phyloP scores from a whole-genome alignment of 2,888 invertebrate genomes.

The Octodonta nipae region DNA sequence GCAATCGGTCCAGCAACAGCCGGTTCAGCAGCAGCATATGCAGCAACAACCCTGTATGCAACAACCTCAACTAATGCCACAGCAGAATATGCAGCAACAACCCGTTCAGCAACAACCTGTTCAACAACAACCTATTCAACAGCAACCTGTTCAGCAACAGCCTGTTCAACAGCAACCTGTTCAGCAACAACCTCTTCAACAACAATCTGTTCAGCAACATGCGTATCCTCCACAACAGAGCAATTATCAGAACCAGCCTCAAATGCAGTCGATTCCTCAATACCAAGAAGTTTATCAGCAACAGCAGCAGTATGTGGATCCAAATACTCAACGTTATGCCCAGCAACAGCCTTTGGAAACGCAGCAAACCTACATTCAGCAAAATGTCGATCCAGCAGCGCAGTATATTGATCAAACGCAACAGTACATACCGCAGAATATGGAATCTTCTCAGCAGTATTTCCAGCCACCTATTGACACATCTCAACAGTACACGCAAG shows the following conservation, averaged over 20 bases:
- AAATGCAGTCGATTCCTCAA: constrained; percentile 11
- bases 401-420: constrained; percentile 3
- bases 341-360: constrained; percentile 5
- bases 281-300: constrained; percentile 11
- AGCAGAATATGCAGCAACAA: constrained; percentile 14
- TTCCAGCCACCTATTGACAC: constrained; percentile 23
- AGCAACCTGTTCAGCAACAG: constrained; percentile 18
- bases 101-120: constrained; percentile 28
- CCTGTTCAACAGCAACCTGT: constrained; percentile 10
- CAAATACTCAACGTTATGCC: constrained; percentile 11
- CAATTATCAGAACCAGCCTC: constrained; percentile 5
- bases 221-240: constrained; percentile 7
- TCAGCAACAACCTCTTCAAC: constrained; percentile 29
- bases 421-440: constrained; percentile 10
- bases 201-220: constrained; percentile 11
- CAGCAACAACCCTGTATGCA: constrained; percentile 18
- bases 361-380: not conserved
- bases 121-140: constrained; percentile 19
- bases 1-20: constrained; percentile 12
- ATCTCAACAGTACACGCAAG: constrained; percentile 2
- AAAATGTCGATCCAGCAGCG: not conserved
- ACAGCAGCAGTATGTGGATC: constrained; percentile 12
- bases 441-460: constrained; percentile 7
- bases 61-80: constrained; percentile 23
- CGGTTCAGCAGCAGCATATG: constrained; percentile 17